These are phyloP conservation scores for Anableps anableps DNA, from an alignment of 2,797 vertebrate genomes.

Conservation along the genomic window DNA sequence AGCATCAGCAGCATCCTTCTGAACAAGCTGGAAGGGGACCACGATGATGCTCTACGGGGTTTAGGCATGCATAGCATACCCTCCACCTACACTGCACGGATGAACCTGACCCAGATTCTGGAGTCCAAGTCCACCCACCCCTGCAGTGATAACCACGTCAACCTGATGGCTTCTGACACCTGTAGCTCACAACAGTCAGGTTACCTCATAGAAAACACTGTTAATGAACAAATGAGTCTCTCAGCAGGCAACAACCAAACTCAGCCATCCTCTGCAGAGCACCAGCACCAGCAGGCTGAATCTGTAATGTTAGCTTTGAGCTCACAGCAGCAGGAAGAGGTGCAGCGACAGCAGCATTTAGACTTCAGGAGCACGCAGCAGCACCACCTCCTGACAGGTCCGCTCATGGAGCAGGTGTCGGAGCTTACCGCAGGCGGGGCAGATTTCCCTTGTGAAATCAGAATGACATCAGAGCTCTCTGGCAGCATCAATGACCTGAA, in stretches of 20 bases:
- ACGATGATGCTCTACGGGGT: constrained; percentile 87
- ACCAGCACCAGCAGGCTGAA: constrained; percentile 68
- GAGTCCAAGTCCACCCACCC: constrained; percentile 86
- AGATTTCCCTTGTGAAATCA: constrained; percentile 91
- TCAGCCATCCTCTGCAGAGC: constrained; percentile 77
- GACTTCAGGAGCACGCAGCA: constrained; percentile 92
- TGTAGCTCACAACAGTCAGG: constrained; percentile 90
- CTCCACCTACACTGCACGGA: constrained; percentile 94
- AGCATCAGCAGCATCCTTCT: constrained; percentile 90
- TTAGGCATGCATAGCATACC: constrained; percentile 92
- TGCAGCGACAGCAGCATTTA: constrained; percentile 80
- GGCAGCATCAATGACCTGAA: constrained; percentile 97
- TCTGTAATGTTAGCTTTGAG: constrained; percentile 53
- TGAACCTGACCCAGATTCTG: constrained; percentile 98
- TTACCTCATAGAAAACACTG: constrained; percentile 91
- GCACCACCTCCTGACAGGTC: constrained; percentile 89
- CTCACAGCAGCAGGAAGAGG: constrained; percentile 56
- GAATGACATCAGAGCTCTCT: constrained; percentile 94
- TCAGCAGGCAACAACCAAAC: constrained; percentile 85
- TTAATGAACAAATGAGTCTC: constrained; percentile 87
- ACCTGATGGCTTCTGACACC: constrained; percentile 85
- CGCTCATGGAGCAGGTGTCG: constrained; percentile 88
- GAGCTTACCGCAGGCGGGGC: constrained; percentile 83
- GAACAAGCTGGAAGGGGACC: constrained; percentile 92
- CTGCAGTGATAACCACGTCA: constrained; percentile 86